Percentiles rank a stretch among this genome's conserved stretches.
phyloP scores from a whole-genome alignment of 92 coral and sea anemone genomes.

The Anthopleura xanthogrammica region DNA sequence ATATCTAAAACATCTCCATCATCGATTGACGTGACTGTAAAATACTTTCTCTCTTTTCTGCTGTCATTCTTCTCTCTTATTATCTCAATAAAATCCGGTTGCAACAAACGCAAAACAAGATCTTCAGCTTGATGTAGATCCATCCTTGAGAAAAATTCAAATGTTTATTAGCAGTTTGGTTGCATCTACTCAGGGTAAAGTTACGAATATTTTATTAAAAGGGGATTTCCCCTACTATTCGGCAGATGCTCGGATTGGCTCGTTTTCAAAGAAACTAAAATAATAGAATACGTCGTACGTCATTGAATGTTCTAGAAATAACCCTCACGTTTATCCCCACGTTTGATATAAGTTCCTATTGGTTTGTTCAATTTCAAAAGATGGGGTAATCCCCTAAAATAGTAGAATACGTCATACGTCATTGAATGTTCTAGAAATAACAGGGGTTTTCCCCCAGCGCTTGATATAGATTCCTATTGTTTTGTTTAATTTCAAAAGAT shows the following conservation, averaged over 20 bases:
- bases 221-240: neutral
- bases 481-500: neutral
- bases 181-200: neutral
- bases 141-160: neutral
- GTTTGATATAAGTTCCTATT: neutral
- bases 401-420: neutral
- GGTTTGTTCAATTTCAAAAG: neutral
- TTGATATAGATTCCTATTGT: neutral
- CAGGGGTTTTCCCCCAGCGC: neutral
- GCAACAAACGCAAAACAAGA: neutral
- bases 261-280: neutral
- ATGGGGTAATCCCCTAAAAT: neutral
- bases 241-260: neutral
- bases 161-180: neutral
- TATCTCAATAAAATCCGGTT: neutral
- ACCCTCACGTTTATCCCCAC: neutral
- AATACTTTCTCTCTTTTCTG: neutral
- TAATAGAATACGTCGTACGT: neutral
- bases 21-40: neutral
- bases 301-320: neutral
- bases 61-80: neutral
- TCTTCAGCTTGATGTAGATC: neutral
- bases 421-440: neutral
- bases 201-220: neutral
- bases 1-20: constrained; percentile 1